Percentiles rank a stretch among this genome's conserved stretches.
These are phyloP conservation scores for Nomada fabriciana DNA, from an alignment of 2,888 invertebrate genomes.

Conservation along the genomic window DNA sequence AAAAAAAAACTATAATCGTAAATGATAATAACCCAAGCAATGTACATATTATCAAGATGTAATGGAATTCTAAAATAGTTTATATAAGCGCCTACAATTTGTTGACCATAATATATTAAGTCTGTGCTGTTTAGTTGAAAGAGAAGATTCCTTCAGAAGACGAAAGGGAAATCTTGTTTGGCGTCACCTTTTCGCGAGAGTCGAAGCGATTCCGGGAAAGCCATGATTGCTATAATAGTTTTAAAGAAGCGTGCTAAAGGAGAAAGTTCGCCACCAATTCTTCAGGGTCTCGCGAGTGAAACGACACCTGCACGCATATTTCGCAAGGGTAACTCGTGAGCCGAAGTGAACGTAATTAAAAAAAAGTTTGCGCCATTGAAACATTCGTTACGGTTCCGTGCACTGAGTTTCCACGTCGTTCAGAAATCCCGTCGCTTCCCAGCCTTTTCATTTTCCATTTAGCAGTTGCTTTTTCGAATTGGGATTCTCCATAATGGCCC, in stretches of 20 bases:
- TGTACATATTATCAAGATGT: too few relatives aligned
- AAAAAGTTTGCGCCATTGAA: conserved; percentile 38
- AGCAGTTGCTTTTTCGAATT: not conserved
- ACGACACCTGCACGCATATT: conserved; percentile 37
- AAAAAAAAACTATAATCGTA: not conserved
- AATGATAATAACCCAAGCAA: too few relatives aligned
- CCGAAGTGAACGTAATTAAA: conserved; percentile 33
- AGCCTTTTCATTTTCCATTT: not conserved
- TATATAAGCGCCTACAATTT: too few relatives aligned
- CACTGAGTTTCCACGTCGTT: not conserved
- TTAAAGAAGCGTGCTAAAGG: conserved; percentile 4
- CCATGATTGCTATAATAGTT: conserved; percentile 1
- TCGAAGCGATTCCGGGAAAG: not conserved
- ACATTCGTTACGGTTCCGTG: conserved; percentile 1
- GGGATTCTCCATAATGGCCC: not conserved
- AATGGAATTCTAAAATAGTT: too few relatives aligned
- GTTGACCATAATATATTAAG: too few relatives aligned
- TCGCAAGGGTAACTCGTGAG: conserved; percentile 6
- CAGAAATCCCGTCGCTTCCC: not conserved
- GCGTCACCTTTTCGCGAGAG: not conserved
- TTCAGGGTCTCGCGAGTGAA: conserved; percentile 35
- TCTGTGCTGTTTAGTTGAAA: too few relatives aligned
- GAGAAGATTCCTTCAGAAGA: not conserved
- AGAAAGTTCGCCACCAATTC: conserved; percentile 34
- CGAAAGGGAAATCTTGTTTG: too few relatives aligned